Conservation (phyloP, 2,888 invertebrate species). For the Panopea generosa region DNA sequence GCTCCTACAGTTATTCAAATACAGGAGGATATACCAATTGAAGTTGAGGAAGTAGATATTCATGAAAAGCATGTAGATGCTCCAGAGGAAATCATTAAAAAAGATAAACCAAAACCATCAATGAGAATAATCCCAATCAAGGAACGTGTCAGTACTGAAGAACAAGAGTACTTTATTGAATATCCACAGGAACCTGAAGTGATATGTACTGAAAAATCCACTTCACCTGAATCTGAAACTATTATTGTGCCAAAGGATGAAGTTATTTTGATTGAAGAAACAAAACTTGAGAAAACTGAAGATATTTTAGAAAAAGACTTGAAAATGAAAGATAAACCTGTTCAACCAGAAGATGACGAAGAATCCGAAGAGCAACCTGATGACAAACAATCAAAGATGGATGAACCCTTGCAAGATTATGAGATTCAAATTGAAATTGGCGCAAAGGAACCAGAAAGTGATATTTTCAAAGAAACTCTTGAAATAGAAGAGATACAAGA, state of each 20-base stretch:
- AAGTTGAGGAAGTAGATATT: slow-evolving; percentile 45
- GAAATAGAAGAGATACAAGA: slow-evolving; percentile 1
- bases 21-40: not conserved
- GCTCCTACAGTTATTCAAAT: not conserved
- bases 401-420: slow-evolving; percentile 1
- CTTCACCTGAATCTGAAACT: slow-evolving; percentile 13
- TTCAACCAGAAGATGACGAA: too few species aligned
- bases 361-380: slow-evolving; percentile 2
- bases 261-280: not conserved
- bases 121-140: slow-evolving; percentile 38
- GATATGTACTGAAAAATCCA: too few species aligned
- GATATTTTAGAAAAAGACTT: not conserved
- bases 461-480: not conserved
- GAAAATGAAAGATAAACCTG: too few species aligned
- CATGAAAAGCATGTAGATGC: slow-evolving; percentile 24
- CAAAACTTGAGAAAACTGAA: not conserved
- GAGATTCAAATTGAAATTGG: slow-evolving; percentile 13
- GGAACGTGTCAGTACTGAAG: slow-evolving; percentile 37
- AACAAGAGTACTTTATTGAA: slow-evolving; percentile 55
- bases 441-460: not conserved
- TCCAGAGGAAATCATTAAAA: slow-evolving; percentile 17
- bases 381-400: not conserved
- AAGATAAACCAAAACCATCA: slow-evolving; percentile 6
- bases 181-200: slow-evolving; percentile 39
- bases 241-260: slow-evolving; percentile 21